Base-by-base conservation (phyloP, 2,113 vertebrate species). In the Anoplopoma fimbria region DNA sequence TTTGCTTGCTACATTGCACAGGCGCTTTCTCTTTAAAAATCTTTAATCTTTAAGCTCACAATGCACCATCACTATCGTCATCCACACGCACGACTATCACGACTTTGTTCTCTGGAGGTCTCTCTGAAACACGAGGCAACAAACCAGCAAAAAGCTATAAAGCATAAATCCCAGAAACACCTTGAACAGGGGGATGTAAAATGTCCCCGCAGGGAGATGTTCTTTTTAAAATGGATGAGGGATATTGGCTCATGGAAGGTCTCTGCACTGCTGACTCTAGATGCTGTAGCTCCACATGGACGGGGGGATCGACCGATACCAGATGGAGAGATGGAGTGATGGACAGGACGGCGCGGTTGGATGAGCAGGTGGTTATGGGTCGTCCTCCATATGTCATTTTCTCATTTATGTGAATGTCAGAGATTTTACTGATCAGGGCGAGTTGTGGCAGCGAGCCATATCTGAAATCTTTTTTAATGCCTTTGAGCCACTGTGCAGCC, bases 371-470 rank as follows among this genome's bases (percentile, higher is more conserved):
- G 63, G 74, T 87, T 79, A 67, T 58, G 65, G 51, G 51, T 81
- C 70, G 77, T 83, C 74, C 81, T 81, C 61, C 74, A 47, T 45
- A 81, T 75, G 76, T 87, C 75, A 61, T 72, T 83, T 81, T 76
- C 67, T 74, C 13, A 38, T 72, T 71, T 19, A 14, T 79, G 73
- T 69, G 53, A 74, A 49, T 34, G 15, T n/a, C 31, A 27, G 31
- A 64, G 34, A 57, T 76, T 81, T 85, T 29, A 79, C 60, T 45
- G 76, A 84, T 90, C 53, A 19, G 2, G 9, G 7, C 0, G 33
- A 72, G 64, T 2, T 69, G 38, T 64, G 63, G 74, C 76, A 36
- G 62, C 3, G 10, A 69, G 75, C 51, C 55, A 40, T 1, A 53
- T 69, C 42, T 49, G 55, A 62, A 17, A 63, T 71, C 3, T 55